These are phyloP conservation scores for Cerastis leucographa DNA, from an alignment of 2,888 invertebrate species.

Conservation along the genomic window DNA sequence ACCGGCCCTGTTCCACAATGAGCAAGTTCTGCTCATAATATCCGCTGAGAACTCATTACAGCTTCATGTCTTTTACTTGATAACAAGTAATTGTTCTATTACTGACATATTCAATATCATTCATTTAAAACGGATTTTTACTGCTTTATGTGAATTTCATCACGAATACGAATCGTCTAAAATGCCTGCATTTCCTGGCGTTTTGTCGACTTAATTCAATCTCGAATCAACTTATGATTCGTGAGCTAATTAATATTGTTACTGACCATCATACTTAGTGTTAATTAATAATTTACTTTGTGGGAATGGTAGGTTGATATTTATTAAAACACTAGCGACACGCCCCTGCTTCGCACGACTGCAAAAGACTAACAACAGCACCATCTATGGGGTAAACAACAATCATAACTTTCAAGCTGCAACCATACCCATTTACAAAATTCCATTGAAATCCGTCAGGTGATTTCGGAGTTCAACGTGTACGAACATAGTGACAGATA, in stretches of 20 bases:
- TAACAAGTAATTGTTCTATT: no score
- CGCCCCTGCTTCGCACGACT: not conserved
- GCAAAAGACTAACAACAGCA: no score
- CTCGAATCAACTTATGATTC: not conserved
- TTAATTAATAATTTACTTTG: not conserved
- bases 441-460: not conserved
- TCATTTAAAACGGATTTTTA: constrained; percentile 17
- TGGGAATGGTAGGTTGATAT: not conserved
- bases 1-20: constrained; percentile 15
- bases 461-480: not conserved
- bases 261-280: not conserved
- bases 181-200: not conserved
- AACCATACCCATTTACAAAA: not conserved
- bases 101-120: constrained; percentile 13
- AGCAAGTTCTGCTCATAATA: constrained; percentile 25
- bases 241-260: not conserved
- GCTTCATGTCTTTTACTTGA: constrained; percentile 18
- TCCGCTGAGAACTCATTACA: constrained; percentile 44
- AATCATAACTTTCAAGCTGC: not conserved
- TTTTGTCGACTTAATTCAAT: not conserved
- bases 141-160: constrained; percentile 5
- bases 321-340: not conserved
- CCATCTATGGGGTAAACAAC: not conserved
- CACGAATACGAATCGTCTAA: not conserved
- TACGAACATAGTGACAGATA: not conserved